Percentiles rank a stretch among this genome's conserved stretches.
Evolutionary conservation across 1,140 invertebrate genomes (phyloP).

Genomic region (Diploscapter pachys): DNA sequence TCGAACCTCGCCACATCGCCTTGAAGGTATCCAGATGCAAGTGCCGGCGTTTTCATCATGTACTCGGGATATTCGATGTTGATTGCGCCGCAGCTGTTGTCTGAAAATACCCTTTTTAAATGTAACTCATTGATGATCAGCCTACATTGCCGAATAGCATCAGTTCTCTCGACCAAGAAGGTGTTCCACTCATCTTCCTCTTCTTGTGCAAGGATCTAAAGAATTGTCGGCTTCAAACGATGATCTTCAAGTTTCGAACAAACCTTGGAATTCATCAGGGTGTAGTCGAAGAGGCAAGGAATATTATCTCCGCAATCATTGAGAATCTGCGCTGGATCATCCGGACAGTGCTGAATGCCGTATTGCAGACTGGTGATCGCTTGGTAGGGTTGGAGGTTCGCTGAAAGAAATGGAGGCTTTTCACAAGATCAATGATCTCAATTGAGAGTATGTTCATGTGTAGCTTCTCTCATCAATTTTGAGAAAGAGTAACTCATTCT

Average conservation of each 20-base stretch:
- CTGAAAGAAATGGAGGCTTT: constrained; percentile 37
- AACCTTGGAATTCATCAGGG: no score
- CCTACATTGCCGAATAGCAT: constrained; percentile 55
- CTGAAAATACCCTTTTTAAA: constrained; percentile 38
- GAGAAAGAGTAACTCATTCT: no score
- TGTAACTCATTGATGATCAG: not conserved
- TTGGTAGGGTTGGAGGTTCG: constrained; percentile 51
- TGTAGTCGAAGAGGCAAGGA: not conserved
- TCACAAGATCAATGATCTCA: no score
- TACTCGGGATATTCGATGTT: constrained; percentile 59
- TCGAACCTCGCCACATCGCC: constrained; percentile 56
- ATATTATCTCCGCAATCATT: constrained; percentile 55
- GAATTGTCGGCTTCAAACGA: no score
- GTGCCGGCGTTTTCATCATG: constrained; percentile 53
- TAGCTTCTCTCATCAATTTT: no score
- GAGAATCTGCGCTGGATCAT: constrained; percentile 53
- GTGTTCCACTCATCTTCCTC: constrained; percentile 49
- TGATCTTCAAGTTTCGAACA: no score
- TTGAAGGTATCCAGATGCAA: constrained; percentile 53
- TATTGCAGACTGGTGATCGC: constrained; percentile 46
- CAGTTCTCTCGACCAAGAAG: constrained; percentile 44
- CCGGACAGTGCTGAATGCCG: constrained; percentile 49
- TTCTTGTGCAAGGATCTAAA: constrained; percentile 49
- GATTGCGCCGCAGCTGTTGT: constrained; percentile 59
- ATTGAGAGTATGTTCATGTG: no score